Conservation (phyloP, 2,797 vertebrate species). For the Sebastes kiyomatsui region DNA sequence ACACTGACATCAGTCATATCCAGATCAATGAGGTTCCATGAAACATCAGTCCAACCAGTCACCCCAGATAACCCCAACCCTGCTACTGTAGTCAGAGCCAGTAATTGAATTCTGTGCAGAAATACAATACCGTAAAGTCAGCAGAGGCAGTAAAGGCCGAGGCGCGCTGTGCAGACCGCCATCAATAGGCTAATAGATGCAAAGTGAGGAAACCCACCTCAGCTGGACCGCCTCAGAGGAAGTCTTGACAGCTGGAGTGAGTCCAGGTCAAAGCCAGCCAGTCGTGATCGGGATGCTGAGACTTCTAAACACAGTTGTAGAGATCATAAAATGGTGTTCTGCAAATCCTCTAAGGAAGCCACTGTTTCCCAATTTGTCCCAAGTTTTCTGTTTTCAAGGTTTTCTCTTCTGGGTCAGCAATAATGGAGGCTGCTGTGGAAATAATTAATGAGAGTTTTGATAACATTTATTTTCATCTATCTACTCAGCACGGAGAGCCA, state of each 20-base stretch:
- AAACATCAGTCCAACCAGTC: conserved; percentile 39
- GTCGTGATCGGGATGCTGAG: neutral
- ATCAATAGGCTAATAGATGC: conserved; percentile 27
- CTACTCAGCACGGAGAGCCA: neutral
- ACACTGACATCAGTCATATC: conserved; percentile 28
- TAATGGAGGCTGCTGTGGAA: conserved; percentile 1
- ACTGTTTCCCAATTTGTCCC: neutral
- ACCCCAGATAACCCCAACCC: conserved; percentile 49
- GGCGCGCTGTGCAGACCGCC: neutral
- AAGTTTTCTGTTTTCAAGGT: neutral
- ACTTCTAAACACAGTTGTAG: neutral
- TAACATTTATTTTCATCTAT: neutral
- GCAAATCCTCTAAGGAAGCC: neutral
- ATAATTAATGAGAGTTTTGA: conserved; percentile 5
- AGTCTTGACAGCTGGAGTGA: conserved; percentile 23
- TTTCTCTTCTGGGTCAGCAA: conserved; percentile 10
- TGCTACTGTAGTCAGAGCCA: conserved; percentile 29
- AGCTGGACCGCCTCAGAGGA: conserved; percentile 13
- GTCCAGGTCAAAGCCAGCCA: neutral
- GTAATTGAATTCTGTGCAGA: conserved; percentile 59
- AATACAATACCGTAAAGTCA: conserved; percentile 66
- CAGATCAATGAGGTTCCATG: conserved; percentile 60
- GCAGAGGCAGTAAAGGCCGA: conserved; percentile 34
- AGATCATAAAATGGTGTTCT: neutral
- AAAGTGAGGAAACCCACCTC: conserved; percentile 41